phyloP scores from a whole-genome alignment of 2,113 vertebrate species.

The Myodes glareolus region DNA sequence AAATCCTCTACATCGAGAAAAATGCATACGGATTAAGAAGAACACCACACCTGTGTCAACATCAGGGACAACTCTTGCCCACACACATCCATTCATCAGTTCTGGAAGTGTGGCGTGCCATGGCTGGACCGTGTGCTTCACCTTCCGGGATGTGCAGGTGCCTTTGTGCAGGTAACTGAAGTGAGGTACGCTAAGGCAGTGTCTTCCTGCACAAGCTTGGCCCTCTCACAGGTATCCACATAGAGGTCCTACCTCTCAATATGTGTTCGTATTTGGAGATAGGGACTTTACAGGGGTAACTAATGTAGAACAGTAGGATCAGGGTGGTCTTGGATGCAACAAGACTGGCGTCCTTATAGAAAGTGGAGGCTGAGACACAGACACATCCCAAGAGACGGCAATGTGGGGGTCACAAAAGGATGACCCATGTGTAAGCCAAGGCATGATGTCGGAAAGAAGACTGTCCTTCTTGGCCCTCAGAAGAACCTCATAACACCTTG shows the following conservation, averaged over 20 bases:
- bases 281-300: background rate
- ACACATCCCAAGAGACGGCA: background rate
- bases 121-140: background rate
- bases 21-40: background rate
- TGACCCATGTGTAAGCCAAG: background rate
- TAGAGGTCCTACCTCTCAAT: background rate
- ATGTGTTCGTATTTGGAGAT: background rate
- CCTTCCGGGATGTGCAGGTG: background rate
- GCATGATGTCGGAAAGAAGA: background rate
- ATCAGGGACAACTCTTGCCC: background rate
- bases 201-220: background rate
- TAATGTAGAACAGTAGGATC: background rate
- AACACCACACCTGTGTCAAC: background rate
- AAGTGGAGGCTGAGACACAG: background rate
- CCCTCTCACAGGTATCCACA: too few species aligned
- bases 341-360: background rate
- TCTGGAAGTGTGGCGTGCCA: fast-evolving
- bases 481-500: background rate
- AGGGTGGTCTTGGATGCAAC: background rate
- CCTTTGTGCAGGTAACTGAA: background rate
- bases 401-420: background rate
- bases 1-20: background rate
- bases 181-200: background rate
- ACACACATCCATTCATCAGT: background rate
- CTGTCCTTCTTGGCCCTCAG: background rate